phyloP scores from a whole-genome alignment of 2,797 vertebrate genomes.

The Glossophaga mutica region DNA sequence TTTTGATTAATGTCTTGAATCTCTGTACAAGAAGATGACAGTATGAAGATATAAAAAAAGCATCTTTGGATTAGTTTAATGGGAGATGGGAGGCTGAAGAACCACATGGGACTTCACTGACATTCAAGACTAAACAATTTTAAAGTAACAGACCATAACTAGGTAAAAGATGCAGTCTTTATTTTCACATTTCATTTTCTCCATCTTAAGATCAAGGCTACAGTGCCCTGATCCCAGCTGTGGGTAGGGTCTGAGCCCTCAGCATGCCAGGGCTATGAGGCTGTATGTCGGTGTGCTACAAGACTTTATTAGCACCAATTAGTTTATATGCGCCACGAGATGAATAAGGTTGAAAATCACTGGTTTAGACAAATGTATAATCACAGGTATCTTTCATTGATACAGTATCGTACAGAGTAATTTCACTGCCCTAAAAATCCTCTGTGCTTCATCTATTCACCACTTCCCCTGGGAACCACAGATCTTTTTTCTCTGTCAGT shows the following conservation, averaged over 20 bases:
- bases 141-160: background rate
- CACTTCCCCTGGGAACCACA: background rate
- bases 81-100: background rate
- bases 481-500: background rate
- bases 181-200: background rate
- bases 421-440: background rate
- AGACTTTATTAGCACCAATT: too few species aligned
- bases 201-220: background rate
- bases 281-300: background rate
- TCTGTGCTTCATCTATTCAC: background rate
- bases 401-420: background rate
- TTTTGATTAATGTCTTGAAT: slow-evolving; percentile 10
- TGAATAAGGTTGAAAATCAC: too few species aligned
- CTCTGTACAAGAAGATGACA: background rate
- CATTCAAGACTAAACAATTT: background rate
- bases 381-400: too few species aligned
- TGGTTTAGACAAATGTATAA: too few species aligned
- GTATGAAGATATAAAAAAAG: background rate
- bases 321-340: too few species aligned
- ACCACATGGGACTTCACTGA: background rate
- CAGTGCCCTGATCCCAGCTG: background rate
- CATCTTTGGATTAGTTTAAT: background rate
- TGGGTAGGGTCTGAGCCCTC: background rate
- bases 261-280: background rate
- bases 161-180: background rate